These are phyloP conservation scores for Tachina fera DNA, from an alignment of 2,888 invertebrate genomes.

Conservation along the genomic window DNA sequence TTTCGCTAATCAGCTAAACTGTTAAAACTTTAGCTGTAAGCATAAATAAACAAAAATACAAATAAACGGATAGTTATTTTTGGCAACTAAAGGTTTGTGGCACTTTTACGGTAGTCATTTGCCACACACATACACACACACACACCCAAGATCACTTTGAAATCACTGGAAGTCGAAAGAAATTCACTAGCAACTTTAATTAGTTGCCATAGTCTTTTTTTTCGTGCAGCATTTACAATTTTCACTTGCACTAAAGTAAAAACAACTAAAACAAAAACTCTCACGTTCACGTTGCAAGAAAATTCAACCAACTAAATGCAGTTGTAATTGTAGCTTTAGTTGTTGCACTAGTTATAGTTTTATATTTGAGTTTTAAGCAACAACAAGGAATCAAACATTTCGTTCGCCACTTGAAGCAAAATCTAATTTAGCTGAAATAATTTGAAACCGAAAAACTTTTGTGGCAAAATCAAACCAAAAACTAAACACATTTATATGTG, in stretches of 20 bases:
- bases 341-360: slow-evolving; percentile 32
- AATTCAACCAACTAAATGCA: slow-evolving; percentile 16
- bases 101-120: slow-evolving; percentile 30
- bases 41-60: slow-evolving; percentile 36
- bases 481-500: slow-evolving; percentile 27
- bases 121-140: slow-evolving; percentile 11
- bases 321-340: slow-evolving; percentile 24
- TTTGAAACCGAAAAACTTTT: slow-evolving; percentile 70
- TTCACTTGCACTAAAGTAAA: slow-evolving; percentile 32
- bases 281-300: neutral
- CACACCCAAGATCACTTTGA: neutral
- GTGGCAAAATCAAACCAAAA: slow-evolving; percentile 58
- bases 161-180: slow-evolving; percentile 9
- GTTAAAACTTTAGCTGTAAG: slow-evolving; percentile 44
- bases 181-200: slow-evolving; percentile 65
- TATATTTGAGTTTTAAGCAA: slow-evolving; percentile 58
- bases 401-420: slow-evolving; percentile 72
- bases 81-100: slow-evolving; percentile 49
- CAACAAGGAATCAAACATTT: slow-evolving; percentile 62
- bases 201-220: slow-evolving; percentile 54
- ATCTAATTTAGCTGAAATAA: slow-evolving; percentile 74
- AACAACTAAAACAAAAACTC: slow-evolving; percentile 46
- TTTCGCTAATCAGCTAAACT: slow-evolving; percentile 35
- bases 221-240: slow-evolving; percentile 42
- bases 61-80: slow-evolving; percentile 58